Base-by-base conservation (phyloP, 2,113 vertebrate species). In the Reinhardtius hippoglossoides region DNA sequence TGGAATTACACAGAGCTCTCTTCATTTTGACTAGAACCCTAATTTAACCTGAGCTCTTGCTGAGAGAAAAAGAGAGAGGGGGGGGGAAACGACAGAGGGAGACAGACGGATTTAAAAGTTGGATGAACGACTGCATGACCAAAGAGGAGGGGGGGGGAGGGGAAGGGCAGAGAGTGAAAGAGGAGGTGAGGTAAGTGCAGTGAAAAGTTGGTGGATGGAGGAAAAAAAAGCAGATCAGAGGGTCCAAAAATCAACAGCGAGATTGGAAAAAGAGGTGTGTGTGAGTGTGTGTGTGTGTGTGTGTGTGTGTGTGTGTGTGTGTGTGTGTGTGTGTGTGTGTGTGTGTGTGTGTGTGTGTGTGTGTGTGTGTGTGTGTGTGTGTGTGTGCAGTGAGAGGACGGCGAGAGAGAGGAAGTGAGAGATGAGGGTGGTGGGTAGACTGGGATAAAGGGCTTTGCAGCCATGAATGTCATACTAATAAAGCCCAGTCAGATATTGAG, bases 391-490 rank as follows among this genome's bases (percentile, higher is more conserved):
- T 26, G 48, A 66, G 64, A 71, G 67, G 79, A 75, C 62, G 76
- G 74, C 50, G 31, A 67, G 50, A 37, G 35, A n/a, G 76, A 80
- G 57, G 62, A 70, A 73, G 63, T 48, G 62, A 64, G 74, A n/a
- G 76, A 27, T 23, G 60, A 31, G 56, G 71, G 58, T 20, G 59
- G 67, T 44, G 40, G 67, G 50, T 66, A 67, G 71, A 52, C 40
- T 66, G 50, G 87, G 72, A 90, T 93, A 84, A 90, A 91, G 82
- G 83, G 80, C 80, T 91, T 84, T 79, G 70, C 76, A 57, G 77
- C 72, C 78, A 84, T 87, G 89, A 91, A 88, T 91, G 88, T 87
- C 91, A 92, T 76, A 85, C 82, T 88, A 91, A 90, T 88, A 93
- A 92, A 86, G 75, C 72, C 77, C 73, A 75, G 76, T 82, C 65